A percentile compares a stretch with the other conserved stretches of the same genome.
Conservation (phyloP, 2,797 vertebrate genomes). For the Danio jaintianensis region DNA sequence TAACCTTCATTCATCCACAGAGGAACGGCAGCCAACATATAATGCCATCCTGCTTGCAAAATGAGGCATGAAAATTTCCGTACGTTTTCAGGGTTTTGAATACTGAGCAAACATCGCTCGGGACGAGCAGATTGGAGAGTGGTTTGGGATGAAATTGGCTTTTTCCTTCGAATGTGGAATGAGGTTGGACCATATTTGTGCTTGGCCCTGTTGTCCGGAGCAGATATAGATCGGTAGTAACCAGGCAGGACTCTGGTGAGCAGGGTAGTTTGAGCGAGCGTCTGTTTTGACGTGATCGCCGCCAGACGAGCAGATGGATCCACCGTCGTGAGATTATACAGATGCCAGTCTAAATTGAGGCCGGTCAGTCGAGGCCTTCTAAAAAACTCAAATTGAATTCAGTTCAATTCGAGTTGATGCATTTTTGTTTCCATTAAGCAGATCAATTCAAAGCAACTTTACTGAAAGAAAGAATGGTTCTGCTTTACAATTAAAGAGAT, state of each 20-base stretch:
- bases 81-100: conserved; percentile 9
- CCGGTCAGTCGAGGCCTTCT: no score
- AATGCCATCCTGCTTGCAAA: background rate
- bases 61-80: background rate
- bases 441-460: no score
- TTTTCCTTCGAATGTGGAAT: background rate
- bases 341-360: conserved; percentile 9
- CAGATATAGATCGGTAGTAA: background rate
- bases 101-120: conserved; percentile 9
- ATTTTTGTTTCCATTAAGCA: no score
- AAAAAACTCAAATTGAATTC: conserved; percentile 14
- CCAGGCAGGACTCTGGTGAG: conserved; percentile 8
- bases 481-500: no score
- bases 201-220: conserved; percentile 13
- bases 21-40: background rate
- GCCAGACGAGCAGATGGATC: conserved; percentile 53
- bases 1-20: background rate
- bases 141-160: conserved; percentile 21
- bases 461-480: no score
- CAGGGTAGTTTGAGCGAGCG: conserved; percentile 27
- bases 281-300: conserved; percentile 18
- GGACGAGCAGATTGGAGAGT: background rate
- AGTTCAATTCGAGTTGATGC: no score
- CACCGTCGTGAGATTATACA: conserved; percentile 40
- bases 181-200: conserved; percentile 6